phyloP scores from a whole-genome alignment of 2,113 vertebrate species.

The Etheostoma spectabile region DNA sequence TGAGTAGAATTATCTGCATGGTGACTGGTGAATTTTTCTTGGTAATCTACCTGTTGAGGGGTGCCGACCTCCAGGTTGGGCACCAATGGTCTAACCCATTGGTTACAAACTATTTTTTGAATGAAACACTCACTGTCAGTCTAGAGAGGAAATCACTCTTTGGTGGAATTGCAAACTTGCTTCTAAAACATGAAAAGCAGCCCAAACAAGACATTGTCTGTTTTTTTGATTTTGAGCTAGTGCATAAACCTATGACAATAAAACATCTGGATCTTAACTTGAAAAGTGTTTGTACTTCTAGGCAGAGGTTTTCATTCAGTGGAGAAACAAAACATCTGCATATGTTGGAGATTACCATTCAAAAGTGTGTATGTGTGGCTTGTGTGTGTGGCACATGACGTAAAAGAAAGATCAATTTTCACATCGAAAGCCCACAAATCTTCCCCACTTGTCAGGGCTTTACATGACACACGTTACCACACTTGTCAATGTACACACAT shows the following conservation, averaged over 20 bases:
- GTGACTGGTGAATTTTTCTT: not conserved
- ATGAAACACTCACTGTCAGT: not conserved
- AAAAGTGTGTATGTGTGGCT: not conserved
- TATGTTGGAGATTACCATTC: not conserved
- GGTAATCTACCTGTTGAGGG: not conserved
- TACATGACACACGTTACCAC: not conserved
- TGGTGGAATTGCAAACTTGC: not conserved
- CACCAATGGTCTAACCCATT: too few relatives aligned
- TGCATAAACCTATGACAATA: not conserved
- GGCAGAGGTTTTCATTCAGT: not conserved
- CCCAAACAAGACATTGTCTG: not conserved
- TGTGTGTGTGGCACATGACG: too few relatives aligned
- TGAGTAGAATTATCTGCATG: not conserved
- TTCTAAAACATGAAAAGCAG: too few relatives aligned
- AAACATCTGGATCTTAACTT: not conserved
- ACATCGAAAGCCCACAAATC: conserved; percentile 23
- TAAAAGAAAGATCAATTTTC: not conserved
- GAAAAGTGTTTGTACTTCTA: not conserved
- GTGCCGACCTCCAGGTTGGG: not conserved
- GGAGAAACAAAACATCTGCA: not conserved
- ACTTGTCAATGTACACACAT: too few relatives aligned
- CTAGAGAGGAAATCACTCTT: not conserved
- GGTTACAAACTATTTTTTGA: not conserved
- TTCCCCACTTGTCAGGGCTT: not conserved
- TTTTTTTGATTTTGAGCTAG: not conserved